Evolutionary conservation across 1,140 invertebrate genomes (phyloP).

Genomic region (Diprion similis): DNA sequence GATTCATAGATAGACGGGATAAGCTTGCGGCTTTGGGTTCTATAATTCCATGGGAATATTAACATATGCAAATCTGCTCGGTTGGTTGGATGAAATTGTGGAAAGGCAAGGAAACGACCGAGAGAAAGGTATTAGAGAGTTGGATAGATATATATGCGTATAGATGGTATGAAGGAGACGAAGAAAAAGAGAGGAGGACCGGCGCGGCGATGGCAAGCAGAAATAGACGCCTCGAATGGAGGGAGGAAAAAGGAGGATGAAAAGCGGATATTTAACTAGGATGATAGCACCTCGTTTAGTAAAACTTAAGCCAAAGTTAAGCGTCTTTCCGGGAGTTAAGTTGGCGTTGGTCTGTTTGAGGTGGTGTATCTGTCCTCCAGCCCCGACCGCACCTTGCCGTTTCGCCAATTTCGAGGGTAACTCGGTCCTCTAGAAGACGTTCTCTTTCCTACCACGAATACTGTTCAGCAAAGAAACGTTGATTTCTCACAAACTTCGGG

Average conservation of each 20-base stretch:
- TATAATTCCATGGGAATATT: slow-evolving; percentile 41
- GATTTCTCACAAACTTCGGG: background rate
- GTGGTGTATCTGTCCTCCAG: background rate
- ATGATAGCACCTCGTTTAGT: slow-evolving; percentile 49
- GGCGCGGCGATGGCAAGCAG: no score
- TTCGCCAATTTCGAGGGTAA: background rate
- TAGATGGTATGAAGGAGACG: no score
- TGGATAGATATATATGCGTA: no score
- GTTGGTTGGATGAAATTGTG: background rate
- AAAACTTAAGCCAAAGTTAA: slow-evolving; percentile 50
- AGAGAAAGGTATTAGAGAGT: no score
- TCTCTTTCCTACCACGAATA: background rate
- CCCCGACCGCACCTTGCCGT: background rate
- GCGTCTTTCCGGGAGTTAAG: slow-evolving; percentile 33
- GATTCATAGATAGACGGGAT: slow-evolving; percentile 41
- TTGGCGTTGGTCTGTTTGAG: background rate
- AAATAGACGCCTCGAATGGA: no score
- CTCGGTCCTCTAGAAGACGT: no score
- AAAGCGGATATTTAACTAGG: slow-evolving; percentile 47
- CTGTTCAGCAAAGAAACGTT: background rate
- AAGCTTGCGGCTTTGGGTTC: slow-evolving; percentile 42
- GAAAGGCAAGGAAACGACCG: no score
- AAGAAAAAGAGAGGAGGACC: background rate
- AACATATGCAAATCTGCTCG: slow-evolving; percentile 45
- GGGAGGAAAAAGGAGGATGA: slow-evolving; percentile 15